These are phyloP conservation scores for Hermaeophaga mercurialis DNA, from an alignment of 2,888 invertebrate genomes.

Conservation along the genomic window DNA sequence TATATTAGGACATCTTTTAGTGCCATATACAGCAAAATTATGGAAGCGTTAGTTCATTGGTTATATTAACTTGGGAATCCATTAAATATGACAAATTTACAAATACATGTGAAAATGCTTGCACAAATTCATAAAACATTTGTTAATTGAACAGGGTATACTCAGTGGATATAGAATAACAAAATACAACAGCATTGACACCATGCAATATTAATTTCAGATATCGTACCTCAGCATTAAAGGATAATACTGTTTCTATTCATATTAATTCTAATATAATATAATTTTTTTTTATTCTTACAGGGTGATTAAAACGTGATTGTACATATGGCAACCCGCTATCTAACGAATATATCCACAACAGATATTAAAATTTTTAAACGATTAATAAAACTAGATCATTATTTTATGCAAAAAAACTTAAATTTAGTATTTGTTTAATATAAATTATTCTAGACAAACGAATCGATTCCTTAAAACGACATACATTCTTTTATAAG, in stretches of 20 bases:
- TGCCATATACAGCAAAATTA: background rate
- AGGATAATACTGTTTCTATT: conserved; percentile 36
- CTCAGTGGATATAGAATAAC: conserved; percentile 34
- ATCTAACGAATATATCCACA: too few relatives aligned
- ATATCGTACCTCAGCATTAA: conserved; percentile 28
- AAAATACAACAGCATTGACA: conserved; percentile 35
- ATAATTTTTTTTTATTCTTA: conserved; percentile 26
- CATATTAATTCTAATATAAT: conserved; percentile 33
- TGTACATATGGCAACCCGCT: conserved; percentile 1
- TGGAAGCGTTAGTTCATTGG: background rate
- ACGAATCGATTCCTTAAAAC: too few relatives aligned
- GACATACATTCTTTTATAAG: too few relatives aligned
- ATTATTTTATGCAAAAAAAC: too few relatives aligned
- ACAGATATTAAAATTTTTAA: too few relatives aligned
- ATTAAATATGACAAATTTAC: conserved; percentile 22
- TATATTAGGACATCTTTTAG: conserved; percentile 3
- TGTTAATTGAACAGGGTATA: conserved; percentile 33
- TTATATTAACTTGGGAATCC: conserved; percentile 11
- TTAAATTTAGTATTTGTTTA: too few relatives aligned
- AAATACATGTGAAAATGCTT: conserved; percentile 17
- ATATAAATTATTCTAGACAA: too few relatives aligned
- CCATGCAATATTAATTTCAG: conserved; percentile 34
- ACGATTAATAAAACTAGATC: too few relatives aligned
- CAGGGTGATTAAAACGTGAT: conserved; percentile 14
- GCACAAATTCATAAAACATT: conserved; percentile 37